Percentiles rank a stretch among this genome's conserved stretches.
Conservation (phyloP, 2,113 vertebrate genomes). For the Noturus placidus region DNA sequence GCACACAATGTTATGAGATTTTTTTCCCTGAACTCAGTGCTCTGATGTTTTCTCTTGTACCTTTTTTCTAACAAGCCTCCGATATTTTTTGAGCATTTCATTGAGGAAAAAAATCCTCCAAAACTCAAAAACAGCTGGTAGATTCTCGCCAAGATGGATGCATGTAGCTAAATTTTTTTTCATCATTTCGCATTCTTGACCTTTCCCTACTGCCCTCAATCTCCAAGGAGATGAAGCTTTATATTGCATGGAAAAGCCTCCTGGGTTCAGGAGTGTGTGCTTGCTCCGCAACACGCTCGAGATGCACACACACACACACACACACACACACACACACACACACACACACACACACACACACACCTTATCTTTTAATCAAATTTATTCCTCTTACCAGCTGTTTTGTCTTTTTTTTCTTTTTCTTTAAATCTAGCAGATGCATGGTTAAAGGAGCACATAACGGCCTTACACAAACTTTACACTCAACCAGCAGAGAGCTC, state of each 20-base stretch:
- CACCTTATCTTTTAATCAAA: constrained; percentile 2
- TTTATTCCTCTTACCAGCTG: neutral
- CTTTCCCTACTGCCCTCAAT: constrained; percentile 36
- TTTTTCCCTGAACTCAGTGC: no score
- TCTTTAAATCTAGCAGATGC: neutral
- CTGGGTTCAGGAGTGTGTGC: constrained; percentile 4
- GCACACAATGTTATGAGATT: neutral
- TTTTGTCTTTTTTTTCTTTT: neutral
- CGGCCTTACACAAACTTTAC: neutral
- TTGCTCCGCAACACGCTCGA: neutral
- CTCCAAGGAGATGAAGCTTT: constrained; percentile 34
- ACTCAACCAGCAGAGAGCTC: neutral
- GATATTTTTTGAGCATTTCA: neutral
- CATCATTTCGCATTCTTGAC: constrained; percentile 26
- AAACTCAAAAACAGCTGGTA: neutral
- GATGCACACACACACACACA: neutral
- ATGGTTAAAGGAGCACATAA: neutral
- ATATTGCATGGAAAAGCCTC: neutral
- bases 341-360: neutral
- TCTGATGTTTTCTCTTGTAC: neutral
- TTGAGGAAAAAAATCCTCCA: no score
- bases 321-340: neutral
- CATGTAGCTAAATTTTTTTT: neutral
- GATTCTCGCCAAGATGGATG: neutral
- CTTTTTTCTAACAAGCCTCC: neutral